Base-by-base conservation (phyloP, 2,888 invertebrate genomes). In the Synergus gifuensis region DNA sequence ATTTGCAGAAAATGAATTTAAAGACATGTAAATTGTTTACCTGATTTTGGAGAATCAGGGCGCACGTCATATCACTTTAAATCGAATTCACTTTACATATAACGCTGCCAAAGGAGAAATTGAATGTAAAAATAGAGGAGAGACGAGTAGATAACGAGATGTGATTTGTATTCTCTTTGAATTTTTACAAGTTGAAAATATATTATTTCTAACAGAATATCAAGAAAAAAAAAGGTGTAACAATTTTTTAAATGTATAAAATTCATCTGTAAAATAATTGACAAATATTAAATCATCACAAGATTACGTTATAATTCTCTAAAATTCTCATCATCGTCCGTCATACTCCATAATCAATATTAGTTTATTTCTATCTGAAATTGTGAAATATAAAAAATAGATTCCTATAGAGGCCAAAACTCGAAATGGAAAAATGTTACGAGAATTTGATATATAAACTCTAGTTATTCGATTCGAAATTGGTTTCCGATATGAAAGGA, bases 41-140 rank as follows among this genome's bases (percentile, higher is more conserved):
- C 49, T 69, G 49, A 49, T 49, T 69, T 69, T 69, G 28, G 49
- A 28, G 11, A 54, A 69, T 69, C 69, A 46, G 69, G 22, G 9
- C 49, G 28, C 49, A 54, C 46, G 28, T 46, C 49, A 28, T 66
- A 44, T 69, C 49, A 54, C 36, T 69, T 4, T 9, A 28, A 46
- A 54, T 69, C 46, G 49, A 69, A 49, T 69, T 69, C 46, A 46
- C 67, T 67, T 67, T 67, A 46, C 67, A 49, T 46, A 42, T 42
- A 64, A 42, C 44, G 46, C 46, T 46, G 67, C 49, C 28, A 36
- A 46, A 69, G 49, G 49, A 69, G 49, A 69, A 69, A 69, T 49
- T 54, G 49, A 69, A 69, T 69, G 28, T 46, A 69, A 69, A 69
- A 69, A 69, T 69, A 69, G 36, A 69, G 69, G 49, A 49, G 28